These are phyloP conservation scores for Sitta carolinensis DNA, from an alignment of 2,797 vertebrate species.

Conservation along the genomic window DNA sequence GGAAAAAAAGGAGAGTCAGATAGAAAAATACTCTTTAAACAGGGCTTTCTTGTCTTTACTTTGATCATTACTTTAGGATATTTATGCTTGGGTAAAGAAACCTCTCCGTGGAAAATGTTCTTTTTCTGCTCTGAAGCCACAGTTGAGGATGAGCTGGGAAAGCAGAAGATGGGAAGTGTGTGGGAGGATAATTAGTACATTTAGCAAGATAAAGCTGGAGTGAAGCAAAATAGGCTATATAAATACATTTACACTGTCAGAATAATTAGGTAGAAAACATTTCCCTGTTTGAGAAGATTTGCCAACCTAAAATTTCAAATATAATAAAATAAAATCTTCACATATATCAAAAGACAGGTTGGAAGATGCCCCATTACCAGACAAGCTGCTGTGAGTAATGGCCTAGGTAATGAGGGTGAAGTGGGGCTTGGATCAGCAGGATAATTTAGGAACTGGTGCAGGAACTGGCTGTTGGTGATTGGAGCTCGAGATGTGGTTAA, in stretches of 20 bases:
- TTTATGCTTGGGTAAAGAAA: not conserved
- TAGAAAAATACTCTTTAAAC: not conserved
- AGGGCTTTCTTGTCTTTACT: not conserved
- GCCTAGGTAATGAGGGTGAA: not conserved
- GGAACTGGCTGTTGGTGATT: not conserved
- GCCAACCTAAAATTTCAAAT: not conserved
- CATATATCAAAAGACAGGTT: not conserved
- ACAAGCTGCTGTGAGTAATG: not conserved
- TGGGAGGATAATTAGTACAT: constrained; percentile 22
- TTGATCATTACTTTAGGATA: not conserved
- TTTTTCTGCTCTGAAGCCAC: not conserved
- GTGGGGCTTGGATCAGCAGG: not conserved
- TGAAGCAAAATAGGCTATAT: not conserved
- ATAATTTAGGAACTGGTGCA: not conserved
- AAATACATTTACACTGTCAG: not conserved
- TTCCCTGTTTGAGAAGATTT: not conserved
- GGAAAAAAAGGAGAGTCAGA: not conserved
- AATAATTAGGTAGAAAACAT: not conserved
- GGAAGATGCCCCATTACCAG: not conserved
- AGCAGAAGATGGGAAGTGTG: not conserved
- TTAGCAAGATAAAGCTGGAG: constrained; percentile 23
- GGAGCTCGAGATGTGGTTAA: not conserved
- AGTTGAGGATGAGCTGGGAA: not conserved
- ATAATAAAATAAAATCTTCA: not conserved
- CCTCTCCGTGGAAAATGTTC: not conserved